Evolutionary conservation across 1,140 invertebrate species (phyloP), one percentile per base, ranked within the genome.

Genomic region (Telenomus remus): DNA sequence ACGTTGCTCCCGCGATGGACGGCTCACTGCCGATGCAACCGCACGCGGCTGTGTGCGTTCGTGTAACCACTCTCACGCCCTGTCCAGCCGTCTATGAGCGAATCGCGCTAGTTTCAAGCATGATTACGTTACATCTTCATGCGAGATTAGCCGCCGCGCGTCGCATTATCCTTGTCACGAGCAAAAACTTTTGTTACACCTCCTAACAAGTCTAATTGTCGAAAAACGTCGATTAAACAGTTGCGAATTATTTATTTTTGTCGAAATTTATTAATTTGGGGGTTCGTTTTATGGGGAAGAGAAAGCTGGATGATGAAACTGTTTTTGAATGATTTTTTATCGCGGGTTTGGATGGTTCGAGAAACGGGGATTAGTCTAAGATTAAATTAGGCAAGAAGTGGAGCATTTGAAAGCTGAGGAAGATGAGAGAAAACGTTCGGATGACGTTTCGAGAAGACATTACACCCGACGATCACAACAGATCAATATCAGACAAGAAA

Each of bases 1-100:
- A 75, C 80, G 68, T 78, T 79, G 80, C 80, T 76, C 79, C 73
- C 77, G 60, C 55, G 66, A 73, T 70, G 70, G 64, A 71, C 70
- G 66, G 66, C 74, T 73, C 59, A 53, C 71, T 75, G 77, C 66
- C 74, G 71, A 75, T 77, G 70, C 64, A 71, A 56, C 59, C 64
- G 11, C 53, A 44, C 42, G 34, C 44, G 50, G 15, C 6, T 50
- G 37, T 50, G 16, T 55, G 54, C 34, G 56, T 60, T 3, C 39
- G 46, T 60, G 13, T 42, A 44, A 14, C 13, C 27, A 54, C 43
- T 8, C 4, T 8, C 4, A 11, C 11, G 34, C 27, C 27, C 15
- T 54, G 33, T 44, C 53, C 27, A 37, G 37, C 37, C 44, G 53
- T 48, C 50, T 54, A 47, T 44, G 60, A 48, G 12, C 47, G 47